A percentile compares a stretch with the other conserved stretches of the same genome.
Evolutionary conservation across 2,113 vertebrate genomes (phyloP).

Genomic region (Eubucco bourcierii): DNA sequence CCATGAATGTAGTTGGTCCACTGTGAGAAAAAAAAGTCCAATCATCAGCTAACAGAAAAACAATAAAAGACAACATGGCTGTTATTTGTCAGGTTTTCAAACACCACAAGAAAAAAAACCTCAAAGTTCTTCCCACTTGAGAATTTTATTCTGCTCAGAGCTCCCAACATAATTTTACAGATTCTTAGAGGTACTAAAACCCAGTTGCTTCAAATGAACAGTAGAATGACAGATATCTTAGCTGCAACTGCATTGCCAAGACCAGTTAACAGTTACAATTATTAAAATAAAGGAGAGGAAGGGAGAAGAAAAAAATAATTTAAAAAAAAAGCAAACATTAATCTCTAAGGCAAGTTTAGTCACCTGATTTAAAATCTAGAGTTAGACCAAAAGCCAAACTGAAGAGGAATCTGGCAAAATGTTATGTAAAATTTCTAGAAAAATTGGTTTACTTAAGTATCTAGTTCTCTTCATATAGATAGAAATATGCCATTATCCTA

Average conservation of each 20-base stretch:
- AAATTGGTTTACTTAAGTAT: background rate
- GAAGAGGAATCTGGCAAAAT: background rate
- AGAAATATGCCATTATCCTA: background rate
- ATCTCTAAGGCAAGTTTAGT: background rate
- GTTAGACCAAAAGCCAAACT: background rate
- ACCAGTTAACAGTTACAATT: background rate
- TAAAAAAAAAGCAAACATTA: background rate
- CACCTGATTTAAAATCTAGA: background rate
- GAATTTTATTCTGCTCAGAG: background rate
- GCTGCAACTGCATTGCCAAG: background rate
- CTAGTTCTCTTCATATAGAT: background rate
- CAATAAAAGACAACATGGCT: background rate
- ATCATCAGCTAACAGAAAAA: background rate
- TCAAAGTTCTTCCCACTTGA: background rate
- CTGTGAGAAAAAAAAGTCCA: constrained; percentile 67
- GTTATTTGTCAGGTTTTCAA: background rate
- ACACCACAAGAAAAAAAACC: background rate
- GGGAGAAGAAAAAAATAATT: too few relatives aligned
- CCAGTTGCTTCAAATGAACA: background rate
- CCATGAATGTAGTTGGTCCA: constrained; percentile 99
- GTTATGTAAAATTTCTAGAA: background rate
- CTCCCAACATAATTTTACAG: background rate
- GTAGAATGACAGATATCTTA: background rate
- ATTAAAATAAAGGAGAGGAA: rapidly evolving
- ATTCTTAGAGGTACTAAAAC: background rate